Percentiles rank a stretch among this genome's conserved stretches.
Evolutionary conservation across 2,888 invertebrate species (phyloP).

Genomic region (Eupithecia centaureata): DNA sequence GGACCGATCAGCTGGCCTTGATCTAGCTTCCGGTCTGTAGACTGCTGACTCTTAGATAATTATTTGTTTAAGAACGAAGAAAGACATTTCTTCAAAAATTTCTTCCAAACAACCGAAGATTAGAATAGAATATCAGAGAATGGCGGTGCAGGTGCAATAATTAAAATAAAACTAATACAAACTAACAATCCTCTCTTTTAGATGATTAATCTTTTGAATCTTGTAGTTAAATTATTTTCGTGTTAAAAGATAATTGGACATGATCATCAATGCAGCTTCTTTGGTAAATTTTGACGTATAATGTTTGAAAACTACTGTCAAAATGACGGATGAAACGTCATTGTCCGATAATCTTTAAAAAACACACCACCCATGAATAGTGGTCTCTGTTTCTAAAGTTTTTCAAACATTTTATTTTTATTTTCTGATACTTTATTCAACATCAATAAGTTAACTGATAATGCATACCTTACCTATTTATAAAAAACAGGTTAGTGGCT

Average conservation of each 20-base stretch:
- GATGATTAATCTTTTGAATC: no score
- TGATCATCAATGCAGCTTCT: background rate
- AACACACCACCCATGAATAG: no score
- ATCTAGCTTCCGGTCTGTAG: background rate
- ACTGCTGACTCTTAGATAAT: no score
- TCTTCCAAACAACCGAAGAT: no score
- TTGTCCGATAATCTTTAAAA: no score
- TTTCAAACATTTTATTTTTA: background rate
- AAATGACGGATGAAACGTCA: background rate
- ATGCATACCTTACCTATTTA: background rate
- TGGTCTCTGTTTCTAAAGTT: no score
- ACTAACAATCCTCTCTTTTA: no score
- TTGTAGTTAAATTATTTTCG: no score
- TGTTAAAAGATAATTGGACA: background rate
- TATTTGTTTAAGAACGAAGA: no score
- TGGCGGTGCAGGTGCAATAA: no score
- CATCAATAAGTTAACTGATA: background rate
- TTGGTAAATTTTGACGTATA: background rate
- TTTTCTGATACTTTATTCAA: background rate
- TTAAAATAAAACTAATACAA: no score
- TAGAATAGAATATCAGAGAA: no score
- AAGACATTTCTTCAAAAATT: background rate
- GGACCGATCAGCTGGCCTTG: background rate
- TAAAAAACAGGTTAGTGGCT: background rate
- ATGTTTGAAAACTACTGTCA: background rate